Conservation (phyloP, 2,888 invertebrate species). For the Hermaeophaga mercurialis region DNA sequence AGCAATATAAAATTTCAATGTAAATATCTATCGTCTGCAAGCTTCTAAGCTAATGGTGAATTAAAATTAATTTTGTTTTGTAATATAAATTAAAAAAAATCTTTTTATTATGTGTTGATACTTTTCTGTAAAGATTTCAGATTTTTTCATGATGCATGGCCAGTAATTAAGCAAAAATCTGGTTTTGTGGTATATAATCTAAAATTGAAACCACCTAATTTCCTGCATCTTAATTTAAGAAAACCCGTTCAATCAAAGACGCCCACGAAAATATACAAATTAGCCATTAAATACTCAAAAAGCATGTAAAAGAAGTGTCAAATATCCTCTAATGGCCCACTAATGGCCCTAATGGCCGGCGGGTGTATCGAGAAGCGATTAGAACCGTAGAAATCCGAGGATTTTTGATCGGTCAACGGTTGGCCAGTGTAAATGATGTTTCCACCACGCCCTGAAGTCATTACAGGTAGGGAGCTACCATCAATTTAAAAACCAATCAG, state of each 20-base stretch:
- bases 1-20: too few species aligned
- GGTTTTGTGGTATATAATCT: too few species aligned
- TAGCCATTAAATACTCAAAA: constrained; percentile 39
- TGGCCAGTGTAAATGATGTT: constrained; percentile 58
- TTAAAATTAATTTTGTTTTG: too few species aligned
- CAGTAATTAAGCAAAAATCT: too few species aligned
- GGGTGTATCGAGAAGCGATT: constrained; percentile 55
- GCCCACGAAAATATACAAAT: constrained; percentile 35
- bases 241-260: constrained; percentile 5
- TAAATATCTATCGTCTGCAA: too few species aligned
- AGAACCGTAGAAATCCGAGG: constrained; percentile 47
- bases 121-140: too few species aligned
- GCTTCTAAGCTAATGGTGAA: too few species aligned
- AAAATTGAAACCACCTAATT: too few species aligned
- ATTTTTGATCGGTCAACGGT: constrained; percentile 54
- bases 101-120: too few species aligned
- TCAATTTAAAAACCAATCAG: constrained; percentile 59
- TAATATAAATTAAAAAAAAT: too few species aligned
- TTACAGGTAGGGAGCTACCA: constrained; percentile 58
- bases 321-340: constrained; percentile 46
- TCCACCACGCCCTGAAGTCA: constrained; percentile 57
- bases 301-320: constrained; percentile 47
- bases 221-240: constrained; percentile 7
- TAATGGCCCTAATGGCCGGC: constrained; percentile 53
- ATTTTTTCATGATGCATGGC: too few species aligned